Base-by-base conservation (phyloP, 2,113 vertebrate species). In the Rhinichthys klamathensis region DNA sequence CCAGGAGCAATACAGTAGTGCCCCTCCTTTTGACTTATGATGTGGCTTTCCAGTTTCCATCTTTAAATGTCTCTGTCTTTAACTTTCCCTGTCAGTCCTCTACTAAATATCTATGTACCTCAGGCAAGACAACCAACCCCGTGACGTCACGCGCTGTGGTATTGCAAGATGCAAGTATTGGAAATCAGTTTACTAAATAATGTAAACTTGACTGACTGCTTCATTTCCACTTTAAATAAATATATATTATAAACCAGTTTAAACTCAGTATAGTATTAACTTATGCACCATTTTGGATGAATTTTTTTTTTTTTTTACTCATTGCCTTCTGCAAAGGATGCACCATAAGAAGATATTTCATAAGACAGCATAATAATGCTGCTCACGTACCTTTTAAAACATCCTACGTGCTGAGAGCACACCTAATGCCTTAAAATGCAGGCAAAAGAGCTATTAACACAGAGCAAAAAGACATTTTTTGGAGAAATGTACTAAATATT, bases 361-460 rank as follows among this genome's bases (percentile, higher is more conserved):
- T 9, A 41, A 70, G 18, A 70, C 8, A 23, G 9, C 27, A 54
- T 76, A 18, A 18, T 10, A 32, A 54, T 54, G 49, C 46, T 76
- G 73, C 49, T 76, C 74, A 54, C 16, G 4, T 30, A 76, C n/a
- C 27, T 32, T 18, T 76, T 49, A 76, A 74, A 74, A 44, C 23
- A 49, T 6, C 41, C 13, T 74, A 44, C 6, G 35, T 0, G 2
- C n/a, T 27, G n/a, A 6, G 44, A 27, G 72, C 15, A 13, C 44
- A 51, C 72, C 41, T n/a, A 73, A 73, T 12, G 12, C 35, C n/a
- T 75, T 49, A 75, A 49, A 75, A 75, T 16, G 44, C 44, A 51
- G 44, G 44, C 30, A 75, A 75, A 51, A 7, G 44, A 27, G 44
- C n/a, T 51, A 51, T 75, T 75, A 75, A 75, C n/a, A 46, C 30